Evolutionary conservation across 2,888 invertebrate species (phyloP).

Genomic region (Synergus laeviventris): DNA sequence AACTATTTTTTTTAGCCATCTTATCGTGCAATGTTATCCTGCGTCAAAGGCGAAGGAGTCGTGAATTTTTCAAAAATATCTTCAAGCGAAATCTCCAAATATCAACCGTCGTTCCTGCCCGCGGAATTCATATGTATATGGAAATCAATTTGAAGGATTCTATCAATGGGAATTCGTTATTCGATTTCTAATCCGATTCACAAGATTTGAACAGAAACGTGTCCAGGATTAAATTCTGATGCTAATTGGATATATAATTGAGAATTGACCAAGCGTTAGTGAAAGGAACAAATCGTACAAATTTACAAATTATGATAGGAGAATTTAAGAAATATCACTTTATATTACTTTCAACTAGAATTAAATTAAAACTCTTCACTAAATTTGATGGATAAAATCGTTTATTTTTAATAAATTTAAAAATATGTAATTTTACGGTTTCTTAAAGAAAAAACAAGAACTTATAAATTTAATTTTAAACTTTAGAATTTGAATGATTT

Average conservation of each 20-base stretch:
- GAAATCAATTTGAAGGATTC: conserved; percentile 5
- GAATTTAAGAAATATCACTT: too few species aligned
- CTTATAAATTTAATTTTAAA: conserved; percentile 8
- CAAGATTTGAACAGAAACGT: conserved; percentile 22
- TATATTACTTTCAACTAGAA: too few species aligned
- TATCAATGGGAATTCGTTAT: conserved; percentile 11
- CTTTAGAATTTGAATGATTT: conserved; percentile 35
- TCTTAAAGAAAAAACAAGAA: too few species aligned
- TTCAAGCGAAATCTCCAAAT: conserved; percentile 27
- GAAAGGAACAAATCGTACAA: background rate
- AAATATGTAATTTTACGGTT: too few species aligned
- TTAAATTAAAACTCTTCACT: too few species aligned
- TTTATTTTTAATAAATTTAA: too few species aligned
- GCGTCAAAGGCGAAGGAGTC: background rate
- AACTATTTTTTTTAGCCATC: background rate
- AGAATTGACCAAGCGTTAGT: background rate
- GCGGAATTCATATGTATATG: conserved; percentile 42
- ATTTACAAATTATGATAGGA: too few species aligned
- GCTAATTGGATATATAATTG: conserved; percentile 6
- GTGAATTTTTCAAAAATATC: conserved; percentile 37
- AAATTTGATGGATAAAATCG: too few species aligned
- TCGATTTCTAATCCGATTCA: conserved; percentile 26
- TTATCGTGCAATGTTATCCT: background rate
- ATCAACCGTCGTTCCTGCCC: conserved; percentile 56
- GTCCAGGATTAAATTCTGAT: conserved; percentile 8